phyloP scores from a whole-genome alignment of 2,113 vertebrate species.

The Edolisoma coerulescens region DNA sequence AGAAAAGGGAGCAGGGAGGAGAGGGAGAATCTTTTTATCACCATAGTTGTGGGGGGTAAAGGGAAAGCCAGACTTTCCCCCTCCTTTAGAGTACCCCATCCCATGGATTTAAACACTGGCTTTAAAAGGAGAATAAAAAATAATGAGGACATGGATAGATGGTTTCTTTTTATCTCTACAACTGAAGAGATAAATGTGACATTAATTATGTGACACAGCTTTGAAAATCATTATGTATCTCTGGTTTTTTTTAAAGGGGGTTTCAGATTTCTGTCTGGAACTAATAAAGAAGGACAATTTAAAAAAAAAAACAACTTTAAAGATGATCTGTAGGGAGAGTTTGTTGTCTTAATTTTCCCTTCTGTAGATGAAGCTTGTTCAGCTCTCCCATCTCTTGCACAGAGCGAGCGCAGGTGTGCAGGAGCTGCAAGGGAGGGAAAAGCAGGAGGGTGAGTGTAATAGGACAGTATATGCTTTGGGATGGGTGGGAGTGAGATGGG shows the following conservation, averaged over 20 bases:
- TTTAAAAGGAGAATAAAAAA: slow-evolving; percentile 55
- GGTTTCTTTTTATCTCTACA: slow-evolving; percentile 64
- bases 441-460: neutral
- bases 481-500: neutral
- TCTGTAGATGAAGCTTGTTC: neutral
- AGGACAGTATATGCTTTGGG: neutral
- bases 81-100: neutral
- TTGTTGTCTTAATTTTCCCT: slow-evolving; percentile 47
- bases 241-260: neutral
- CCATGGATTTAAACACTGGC: neutral
- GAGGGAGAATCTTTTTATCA: neutral
- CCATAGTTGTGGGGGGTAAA: neutral
- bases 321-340: slow-evolving; percentile 42
- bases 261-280: slow-evolving; percentile 62
- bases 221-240: slow-evolving; percentile 60
- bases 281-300: slow-evolving; percentile 49
- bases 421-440: neutral
- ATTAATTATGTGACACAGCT: slow-evolving; percentile 64
- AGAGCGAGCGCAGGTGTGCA: neutral
- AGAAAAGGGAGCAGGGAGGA: neutral
- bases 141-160: slow-evolving; percentile 52
- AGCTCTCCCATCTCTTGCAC: neutral
- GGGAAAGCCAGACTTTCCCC: neutral
- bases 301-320: slow-evolving; percentile 3
- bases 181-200: slow-evolving; percentile 65